Conservation (phyloP, 2,113 vertebrate genomes). For the Poeciliopsis occidentalis region DNA sequence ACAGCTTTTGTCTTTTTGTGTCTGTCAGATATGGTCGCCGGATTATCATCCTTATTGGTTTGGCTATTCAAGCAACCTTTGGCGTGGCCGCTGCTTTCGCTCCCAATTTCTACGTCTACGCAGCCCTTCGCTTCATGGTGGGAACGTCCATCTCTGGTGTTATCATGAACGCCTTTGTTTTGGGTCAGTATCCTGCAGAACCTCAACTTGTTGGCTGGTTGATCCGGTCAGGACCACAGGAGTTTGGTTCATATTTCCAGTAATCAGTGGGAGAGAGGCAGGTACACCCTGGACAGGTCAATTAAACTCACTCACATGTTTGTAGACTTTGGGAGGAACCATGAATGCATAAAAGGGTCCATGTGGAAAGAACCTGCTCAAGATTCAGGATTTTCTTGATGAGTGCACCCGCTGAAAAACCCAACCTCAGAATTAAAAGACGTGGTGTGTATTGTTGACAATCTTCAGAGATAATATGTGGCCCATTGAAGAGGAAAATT, state of each 20-base stretch:
- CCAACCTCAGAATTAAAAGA: neutral
- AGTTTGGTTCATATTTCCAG: no score
- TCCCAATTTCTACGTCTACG: constrained; percentile 82
- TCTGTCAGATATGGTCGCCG: constrained; percentile 83
- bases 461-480: neutral
- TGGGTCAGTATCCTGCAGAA: constrained; percentile 67
- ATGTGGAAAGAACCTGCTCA: neutral
- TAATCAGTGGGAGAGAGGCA: no score
- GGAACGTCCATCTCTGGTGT: constrained; percentile 80
- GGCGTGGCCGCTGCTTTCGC: constrained; percentile 81
- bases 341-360: neutral
- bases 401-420: neutral
- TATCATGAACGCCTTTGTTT: constrained; percentile 74
- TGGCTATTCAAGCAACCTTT: constrained; percentile 73
- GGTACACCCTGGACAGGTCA: no score
- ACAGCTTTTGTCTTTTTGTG: constrained; percentile 1
- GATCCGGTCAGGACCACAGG: no score
- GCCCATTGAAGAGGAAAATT: neutral
- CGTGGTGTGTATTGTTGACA: no score
- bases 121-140: constrained; percentile 81
- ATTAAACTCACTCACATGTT: neutral
- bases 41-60: constrained; percentile 74
- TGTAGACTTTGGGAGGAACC: neutral
- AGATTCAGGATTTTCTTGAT: neutral
- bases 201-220: neutral